These are phyloP conservation scores for Zophobas morio DNA, from an alignment of 1,140 invertebrate genomes.

Conservation along the genomic window DNA sequence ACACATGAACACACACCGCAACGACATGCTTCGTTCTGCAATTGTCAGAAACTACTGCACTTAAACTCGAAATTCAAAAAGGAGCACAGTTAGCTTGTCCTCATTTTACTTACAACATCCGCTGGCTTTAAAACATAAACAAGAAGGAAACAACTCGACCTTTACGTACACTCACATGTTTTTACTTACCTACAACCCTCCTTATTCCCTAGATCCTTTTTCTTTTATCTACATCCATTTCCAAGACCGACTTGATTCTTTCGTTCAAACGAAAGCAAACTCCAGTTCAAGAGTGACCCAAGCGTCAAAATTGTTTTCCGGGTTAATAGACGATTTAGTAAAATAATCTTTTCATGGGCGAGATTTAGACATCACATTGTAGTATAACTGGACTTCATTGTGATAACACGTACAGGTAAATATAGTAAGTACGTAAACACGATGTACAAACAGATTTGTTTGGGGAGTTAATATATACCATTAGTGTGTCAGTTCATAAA, in stretches of 20 bases:
- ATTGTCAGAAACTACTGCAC: neutral
- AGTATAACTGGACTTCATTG: too few species aligned
- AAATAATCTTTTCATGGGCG: neutral
- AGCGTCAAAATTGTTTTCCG: neutral
- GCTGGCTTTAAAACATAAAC: neutral
- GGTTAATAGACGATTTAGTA: neutral
- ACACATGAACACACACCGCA: neutral
- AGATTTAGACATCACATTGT: too few species aligned
- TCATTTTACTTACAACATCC: neutral
- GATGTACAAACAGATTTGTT: too few species aligned
- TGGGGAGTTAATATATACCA: too few species aligned
- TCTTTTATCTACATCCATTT: constrained; percentile 6
- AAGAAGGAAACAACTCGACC: neutral
- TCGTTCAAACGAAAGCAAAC: neutral
- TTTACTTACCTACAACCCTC: constrained; percentile 8
- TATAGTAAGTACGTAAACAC: too few species aligned
- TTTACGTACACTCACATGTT: constrained; percentile 1
- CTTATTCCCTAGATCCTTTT: constrained; percentile 1
- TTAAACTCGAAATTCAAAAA: neutral
- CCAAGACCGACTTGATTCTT: neutral
- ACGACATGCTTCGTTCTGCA: neutral
- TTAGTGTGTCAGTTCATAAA: too few species aligned
- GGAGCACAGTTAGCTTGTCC: neutral
- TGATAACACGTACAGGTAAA: too few species aligned
- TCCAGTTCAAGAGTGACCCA: neutral